A percentile compares a stretch with the other conserved stretches of the same genome.
phyloP scores from a whole-genome alignment of 2,888 invertebrate species.

The Chouioia cunea region DNA sequence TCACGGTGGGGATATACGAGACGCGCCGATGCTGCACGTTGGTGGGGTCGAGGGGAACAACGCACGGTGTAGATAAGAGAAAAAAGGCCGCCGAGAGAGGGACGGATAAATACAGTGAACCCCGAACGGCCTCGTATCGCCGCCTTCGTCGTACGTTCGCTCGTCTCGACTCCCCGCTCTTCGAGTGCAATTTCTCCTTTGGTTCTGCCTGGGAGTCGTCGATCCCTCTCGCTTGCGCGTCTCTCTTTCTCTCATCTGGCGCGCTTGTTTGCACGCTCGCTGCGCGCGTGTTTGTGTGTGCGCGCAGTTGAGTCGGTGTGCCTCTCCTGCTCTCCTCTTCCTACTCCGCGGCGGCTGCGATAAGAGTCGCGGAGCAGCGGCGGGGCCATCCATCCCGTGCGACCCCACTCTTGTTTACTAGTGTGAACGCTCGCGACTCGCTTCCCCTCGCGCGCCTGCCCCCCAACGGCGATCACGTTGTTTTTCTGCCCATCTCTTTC shows the following conservation, averaged over 20 bases:
- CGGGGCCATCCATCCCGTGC: conserved; percentile 11
- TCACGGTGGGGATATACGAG: too few relatives aligned
- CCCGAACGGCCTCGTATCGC: neutral
- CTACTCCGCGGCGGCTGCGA: too few relatives aligned
- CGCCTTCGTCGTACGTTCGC: neutral
- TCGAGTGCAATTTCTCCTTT: neutral
- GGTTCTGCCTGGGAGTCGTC: neutral
- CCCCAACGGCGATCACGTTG: conserved; percentile 4
- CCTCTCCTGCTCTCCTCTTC: too few relatives aligned
- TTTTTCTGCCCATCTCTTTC: too few relatives aligned
- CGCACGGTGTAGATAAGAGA: too few relatives aligned
- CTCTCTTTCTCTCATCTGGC: conserved; percentile 1
- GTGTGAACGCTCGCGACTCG: neutral
- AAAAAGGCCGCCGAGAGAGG: neutral
- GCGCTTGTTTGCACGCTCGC: too few relatives aligned
- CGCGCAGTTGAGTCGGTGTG: too few relatives aligned
- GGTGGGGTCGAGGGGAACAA: too few relatives aligned
- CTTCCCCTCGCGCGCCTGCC: conserved; percentile 13
- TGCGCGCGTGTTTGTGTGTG: too few relatives aligned
- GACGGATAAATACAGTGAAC: neutral
- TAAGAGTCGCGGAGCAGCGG: neutral
- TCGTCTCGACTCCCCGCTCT: neutral
- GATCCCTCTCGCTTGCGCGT: conserved; percentile 1
- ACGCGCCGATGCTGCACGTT: too few relatives aligned
- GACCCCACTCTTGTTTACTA: conserved; percentile 10